These are phyloP conservation scores for Syrmaticus mikado DNA, from an alignment of 2,113 vertebrate species.

Conservation along the genomic window DNA sequence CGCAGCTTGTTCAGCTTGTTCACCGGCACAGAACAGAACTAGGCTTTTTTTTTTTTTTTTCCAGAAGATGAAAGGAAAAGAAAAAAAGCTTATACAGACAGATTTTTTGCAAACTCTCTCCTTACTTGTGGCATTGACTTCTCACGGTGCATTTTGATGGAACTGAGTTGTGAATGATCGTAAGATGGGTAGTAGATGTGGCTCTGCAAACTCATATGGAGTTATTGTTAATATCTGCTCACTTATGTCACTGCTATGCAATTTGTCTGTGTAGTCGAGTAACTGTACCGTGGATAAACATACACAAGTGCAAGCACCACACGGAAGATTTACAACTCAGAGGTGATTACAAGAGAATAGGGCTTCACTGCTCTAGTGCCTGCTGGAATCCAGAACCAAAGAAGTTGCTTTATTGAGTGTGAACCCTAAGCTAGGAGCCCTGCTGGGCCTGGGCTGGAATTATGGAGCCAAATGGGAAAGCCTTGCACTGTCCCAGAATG, in stretches of 20 bases:
- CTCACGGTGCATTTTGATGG: neutral
- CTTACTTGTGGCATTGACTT: neutral
- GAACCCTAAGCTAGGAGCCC: neutral
- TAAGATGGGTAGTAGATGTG: neutral
- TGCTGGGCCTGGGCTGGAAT: neutral
- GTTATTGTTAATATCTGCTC: neutral
- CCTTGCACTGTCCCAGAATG: accelerated
- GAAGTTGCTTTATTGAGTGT: neutral
- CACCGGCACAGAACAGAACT: neutral
- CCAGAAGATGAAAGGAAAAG: neutral
- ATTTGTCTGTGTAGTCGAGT: neutral
- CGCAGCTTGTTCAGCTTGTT: neutral
- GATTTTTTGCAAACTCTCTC: neutral
- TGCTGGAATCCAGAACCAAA: neutral
- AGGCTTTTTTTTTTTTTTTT: neutral
- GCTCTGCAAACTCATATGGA: neutral
- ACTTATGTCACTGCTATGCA: neutral
- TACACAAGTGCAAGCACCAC: accelerated
- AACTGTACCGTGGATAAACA: neutral
- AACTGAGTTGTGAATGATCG: neutral
- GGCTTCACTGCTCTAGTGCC: accelerated
- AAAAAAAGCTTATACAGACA: too few relatives aligned
- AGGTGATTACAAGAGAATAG: neutral
- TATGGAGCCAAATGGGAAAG: neutral
- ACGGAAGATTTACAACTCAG: neutral